Conservation (phyloP, 2,888 invertebrate species). For the Clunio marinus region DNA sequence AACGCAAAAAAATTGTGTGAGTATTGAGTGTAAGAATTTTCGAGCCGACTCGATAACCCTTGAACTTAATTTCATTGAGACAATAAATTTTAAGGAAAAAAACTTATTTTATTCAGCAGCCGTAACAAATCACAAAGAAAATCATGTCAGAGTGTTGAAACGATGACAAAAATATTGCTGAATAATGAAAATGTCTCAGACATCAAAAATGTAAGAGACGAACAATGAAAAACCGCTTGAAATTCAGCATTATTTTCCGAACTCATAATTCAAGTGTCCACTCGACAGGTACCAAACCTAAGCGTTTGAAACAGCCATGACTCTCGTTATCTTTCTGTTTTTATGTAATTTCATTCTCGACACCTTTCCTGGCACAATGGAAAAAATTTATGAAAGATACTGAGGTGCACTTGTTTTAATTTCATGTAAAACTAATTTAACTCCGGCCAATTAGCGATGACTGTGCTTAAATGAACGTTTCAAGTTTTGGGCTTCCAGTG, state of each 20-base stretch:
- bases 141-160: too few species aligned
- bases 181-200: too few species aligned
- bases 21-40: slow-evolving; percentile 12
- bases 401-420: neutral
- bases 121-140: neutral
- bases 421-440: neutral
- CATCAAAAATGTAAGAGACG: neutral
- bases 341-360: too few species aligned
- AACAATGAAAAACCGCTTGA: neutral
- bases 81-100: neutral
- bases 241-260: neutral
- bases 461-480: neutral
- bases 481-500: too few species aligned
- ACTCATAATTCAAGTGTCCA: neutral
- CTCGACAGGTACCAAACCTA: neutral
- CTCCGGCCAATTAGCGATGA: neutral
- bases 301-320: neutral
- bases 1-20: neutral
- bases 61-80: too few species aligned
- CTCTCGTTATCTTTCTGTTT: neutral
- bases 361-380: neutral
- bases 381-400: too few species aligned
- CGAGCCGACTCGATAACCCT: too few species aligned
- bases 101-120: neutral
- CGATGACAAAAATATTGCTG: too few species aligned